Evolutionary conservation across 2,113 vertebrate genomes (phyloP).

Genomic region (Isichthys henryi): DNA sequence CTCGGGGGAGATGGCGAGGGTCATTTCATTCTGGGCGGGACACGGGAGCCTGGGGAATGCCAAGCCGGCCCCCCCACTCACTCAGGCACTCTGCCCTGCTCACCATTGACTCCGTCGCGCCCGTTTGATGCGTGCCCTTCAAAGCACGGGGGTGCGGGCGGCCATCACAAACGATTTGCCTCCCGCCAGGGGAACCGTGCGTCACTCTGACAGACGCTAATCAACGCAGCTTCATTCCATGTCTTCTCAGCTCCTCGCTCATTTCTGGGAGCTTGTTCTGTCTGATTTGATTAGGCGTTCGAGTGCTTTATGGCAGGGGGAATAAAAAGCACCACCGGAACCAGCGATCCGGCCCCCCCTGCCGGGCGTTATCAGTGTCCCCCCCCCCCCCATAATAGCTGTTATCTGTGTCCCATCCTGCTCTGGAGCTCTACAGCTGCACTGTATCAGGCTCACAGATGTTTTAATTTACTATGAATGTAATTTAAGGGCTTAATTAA

Average conservation of each 20-base stretch:
- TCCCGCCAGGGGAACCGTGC: slow-evolving; percentile 55
- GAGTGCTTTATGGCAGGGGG: slow-evolving; percentile 36
- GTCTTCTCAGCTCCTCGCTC: slow-evolving; percentile 59
- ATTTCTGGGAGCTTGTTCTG: slow-evolving; percentile 49
- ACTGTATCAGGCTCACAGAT: neutral
- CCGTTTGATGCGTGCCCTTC: slow-evolving; percentile 74
- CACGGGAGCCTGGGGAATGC: slow-evolving; percentile 64
- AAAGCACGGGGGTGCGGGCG: slow-evolving; percentile 56
- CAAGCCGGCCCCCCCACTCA: slow-evolving; percentile 40
- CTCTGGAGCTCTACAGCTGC: neutral
- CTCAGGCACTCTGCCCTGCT: slow-evolving; percentile 71
- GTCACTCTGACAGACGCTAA: slow-evolving; percentile 62
- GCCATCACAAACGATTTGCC: slow-evolving; percentile 69
- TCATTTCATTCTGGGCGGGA: slow-evolving; percentile 76
- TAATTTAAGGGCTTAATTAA: neutral
- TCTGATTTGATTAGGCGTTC: slow-evolving; percentile 54
- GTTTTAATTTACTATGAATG: neutral
- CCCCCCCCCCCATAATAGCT: neutral
- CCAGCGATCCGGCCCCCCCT: slow-evolving; percentile 24
- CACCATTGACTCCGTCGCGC: slow-evolving; percentile 68
- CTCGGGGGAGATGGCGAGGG: slow-evolving; percentile 54
- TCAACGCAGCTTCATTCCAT: slow-evolving; percentile 66
- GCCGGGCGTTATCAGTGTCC: neutral
- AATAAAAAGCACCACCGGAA: slow-evolving; percentile 17
- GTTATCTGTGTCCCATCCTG: neutral